Percentiles rank a stretch among this genome's conserved stretches.
Evolutionary conservation across 2,797 vertebrate genomes (phyloP).

Genomic region (Molossus alvarezi): DNA sequence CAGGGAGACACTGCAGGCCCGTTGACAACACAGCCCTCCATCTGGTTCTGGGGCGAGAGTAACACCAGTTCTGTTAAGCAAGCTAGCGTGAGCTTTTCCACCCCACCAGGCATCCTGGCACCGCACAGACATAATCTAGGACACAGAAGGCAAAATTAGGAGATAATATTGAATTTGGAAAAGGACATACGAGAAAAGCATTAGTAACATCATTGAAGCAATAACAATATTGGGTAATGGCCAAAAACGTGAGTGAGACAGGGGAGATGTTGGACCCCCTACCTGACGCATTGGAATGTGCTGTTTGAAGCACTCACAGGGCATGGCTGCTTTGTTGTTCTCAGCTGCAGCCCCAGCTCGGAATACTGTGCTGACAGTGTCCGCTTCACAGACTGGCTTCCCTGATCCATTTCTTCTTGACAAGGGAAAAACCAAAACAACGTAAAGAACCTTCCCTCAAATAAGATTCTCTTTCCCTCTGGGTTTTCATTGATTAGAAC

Average conservation of each 20-base stretch:
- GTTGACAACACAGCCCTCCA: background rate
- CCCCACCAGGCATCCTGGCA: background rate
- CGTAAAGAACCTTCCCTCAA: conserved; percentile 28
- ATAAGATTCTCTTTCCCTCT: conserved; percentile 69
- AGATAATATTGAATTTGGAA: conserved; percentile 9
- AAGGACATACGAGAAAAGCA: background rate
- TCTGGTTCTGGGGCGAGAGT: background rate
- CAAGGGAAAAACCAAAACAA: background rate
- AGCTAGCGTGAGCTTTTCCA: background rate
- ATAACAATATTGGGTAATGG: background rate
- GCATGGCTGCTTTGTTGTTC: background rate
- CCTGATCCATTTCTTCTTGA: conserved; percentile 49
- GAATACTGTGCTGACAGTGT: conserved; percentile 38
- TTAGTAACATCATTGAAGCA: conserved; percentile 42
- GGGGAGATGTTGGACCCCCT: background rate
- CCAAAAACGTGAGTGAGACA: background rate
- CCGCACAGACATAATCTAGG: background rate
- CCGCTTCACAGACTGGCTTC: conserved; percentile 56
- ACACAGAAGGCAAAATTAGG: background rate
- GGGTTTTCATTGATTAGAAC: conserved; percentile 67
- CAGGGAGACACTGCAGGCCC: background rate
- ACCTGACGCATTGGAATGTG: conserved; percentile 3
- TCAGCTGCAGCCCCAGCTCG: conserved; percentile 5
- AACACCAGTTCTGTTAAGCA: background rate
- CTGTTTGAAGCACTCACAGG: background rate